Conservation (phyloP, 2,113 vertebrate species). For the Plecotus auritus region DNA sequence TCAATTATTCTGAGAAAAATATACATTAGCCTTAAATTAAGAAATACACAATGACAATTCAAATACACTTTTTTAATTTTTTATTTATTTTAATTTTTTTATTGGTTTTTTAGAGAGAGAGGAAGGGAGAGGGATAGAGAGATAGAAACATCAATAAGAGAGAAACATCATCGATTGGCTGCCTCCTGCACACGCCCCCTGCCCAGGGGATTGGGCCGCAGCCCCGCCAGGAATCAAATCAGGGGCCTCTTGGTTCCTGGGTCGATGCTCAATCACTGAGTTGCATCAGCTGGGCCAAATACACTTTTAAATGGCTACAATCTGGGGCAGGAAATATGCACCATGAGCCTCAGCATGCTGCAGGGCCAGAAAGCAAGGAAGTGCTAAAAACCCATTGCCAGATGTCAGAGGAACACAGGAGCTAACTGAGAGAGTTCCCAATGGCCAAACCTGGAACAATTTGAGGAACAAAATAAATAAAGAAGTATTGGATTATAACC, state of each 20-base stretch:
- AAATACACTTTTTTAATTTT: background rate
- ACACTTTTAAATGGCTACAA: background rate
- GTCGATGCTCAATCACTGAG: too few relatives aligned
- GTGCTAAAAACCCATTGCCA: background rate
- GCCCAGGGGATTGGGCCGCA: too few relatives aligned
- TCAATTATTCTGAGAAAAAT: conserved; percentile 42
- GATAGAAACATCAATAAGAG: too few relatives aligned
- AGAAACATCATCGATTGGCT: too few relatives aligned
- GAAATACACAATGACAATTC: background rate
- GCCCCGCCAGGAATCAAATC: too few relatives aligned
- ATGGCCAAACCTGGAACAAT: background rate
- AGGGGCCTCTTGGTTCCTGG: too few relatives aligned
- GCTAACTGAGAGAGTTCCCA: background rate
- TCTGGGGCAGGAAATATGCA: background rate
- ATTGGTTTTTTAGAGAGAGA: too few relatives aligned
- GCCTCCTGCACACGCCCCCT: too few relatives aligned
- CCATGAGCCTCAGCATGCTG: background rate
- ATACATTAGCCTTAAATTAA: conserved; percentile 29
- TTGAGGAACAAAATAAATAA: background rate
- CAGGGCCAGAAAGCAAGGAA: background rate
- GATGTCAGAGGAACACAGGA: background rate
- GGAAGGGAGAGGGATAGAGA: too few relatives aligned
- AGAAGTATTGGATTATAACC: background rate
- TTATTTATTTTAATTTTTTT: too few relatives aligned
- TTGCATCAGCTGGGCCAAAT: background rate